Percentiles rank a stretch among this genome's conserved stretches.
Evolutionary conservation across 2,113 vertebrate genomes (phyloP).

Genomic region (Columba livia): DNA sequence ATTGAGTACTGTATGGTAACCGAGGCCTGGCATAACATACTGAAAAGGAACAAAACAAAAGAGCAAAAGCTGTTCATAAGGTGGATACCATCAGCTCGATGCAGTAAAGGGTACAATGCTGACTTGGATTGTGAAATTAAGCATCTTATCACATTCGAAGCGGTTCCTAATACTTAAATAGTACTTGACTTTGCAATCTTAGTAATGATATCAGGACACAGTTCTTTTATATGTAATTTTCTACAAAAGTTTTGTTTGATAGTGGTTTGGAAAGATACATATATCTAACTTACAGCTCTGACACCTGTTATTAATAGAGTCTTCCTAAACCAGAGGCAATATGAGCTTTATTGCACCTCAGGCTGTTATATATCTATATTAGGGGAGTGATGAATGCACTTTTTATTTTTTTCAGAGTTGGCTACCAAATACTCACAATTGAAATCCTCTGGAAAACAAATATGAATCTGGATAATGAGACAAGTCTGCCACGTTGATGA

Average conservation of each 20-base stretch:
- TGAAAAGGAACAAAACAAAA: not conserved
- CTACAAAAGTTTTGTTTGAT: not conserved
- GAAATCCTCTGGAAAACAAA: conserved; percentile 51
- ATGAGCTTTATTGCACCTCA: conserved; percentile 11
- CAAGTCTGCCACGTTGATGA: conserved; percentile 51
- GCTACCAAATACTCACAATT: conserved; percentile 29
- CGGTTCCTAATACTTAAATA: not conserved
- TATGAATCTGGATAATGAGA: conserved; percentile 60
- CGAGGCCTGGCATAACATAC: not conserved
- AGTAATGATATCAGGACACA: not conserved
- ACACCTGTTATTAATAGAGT: conserved; percentile 20
- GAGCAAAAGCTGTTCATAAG: not conserved
- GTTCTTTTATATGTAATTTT: not conserved
- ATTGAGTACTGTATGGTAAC: not conserved
- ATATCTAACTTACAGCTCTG: not conserved
- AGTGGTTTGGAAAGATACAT: not conserved
- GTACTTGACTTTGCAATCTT: not conserved
- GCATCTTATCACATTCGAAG: not conserved
- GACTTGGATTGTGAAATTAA: not conserved
- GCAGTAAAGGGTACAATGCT: not conserved
- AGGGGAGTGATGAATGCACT: not conserved
- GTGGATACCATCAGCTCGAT: not conserved
- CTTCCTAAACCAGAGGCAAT: conserved; percentile 6
- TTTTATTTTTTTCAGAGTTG: not conserved
- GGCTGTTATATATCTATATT: conserved; percentile 4